These are phyloP conservation scores for Sinohyriopsis cumingii DNA, from an alignment of 2,888 invertebrate genomes.

Conservation along the genomic window DNA sequence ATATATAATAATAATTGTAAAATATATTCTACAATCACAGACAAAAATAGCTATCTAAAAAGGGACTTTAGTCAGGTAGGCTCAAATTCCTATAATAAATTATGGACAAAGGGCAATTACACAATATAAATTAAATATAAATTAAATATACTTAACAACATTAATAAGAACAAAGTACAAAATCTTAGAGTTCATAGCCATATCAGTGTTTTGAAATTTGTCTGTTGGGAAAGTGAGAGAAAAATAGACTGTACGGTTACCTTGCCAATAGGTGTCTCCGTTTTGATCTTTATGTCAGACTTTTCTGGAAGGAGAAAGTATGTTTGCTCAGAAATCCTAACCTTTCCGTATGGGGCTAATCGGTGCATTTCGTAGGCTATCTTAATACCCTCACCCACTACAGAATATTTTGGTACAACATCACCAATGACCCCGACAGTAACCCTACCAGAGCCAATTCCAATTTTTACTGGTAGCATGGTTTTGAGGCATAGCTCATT, in stretches of 20 bases:
- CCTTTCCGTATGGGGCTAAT: constrained; percentile 24
- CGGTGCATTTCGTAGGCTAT: constrained; percentile 33
- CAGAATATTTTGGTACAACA: constrained; percentile 37
- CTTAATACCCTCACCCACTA: constrained; percentile 44
- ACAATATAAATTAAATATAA: too few species aligned
- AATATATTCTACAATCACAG: too few species aligned
- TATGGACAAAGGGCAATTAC: too few species aligned
- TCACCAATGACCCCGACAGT: constrained; percentile 46
- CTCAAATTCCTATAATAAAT: too few species aligned
- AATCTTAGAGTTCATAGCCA: too few species aligned
- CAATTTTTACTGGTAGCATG: constrained; percentile 15
- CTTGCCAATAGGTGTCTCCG: constrained; percentile 17
- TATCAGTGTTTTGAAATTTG: too few species aligned
- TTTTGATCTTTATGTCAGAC: constrained; percentile 16
- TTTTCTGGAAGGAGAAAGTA: constrained; percentile 28
- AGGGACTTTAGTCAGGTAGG: too few species aligned
- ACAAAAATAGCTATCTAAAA: too few species aligned
- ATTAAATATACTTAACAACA: too few species aligned
- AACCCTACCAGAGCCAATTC: constrained; percentile 35
- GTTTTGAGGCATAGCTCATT: constrained; percentile 19
- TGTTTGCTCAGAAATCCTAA: constrained; percentile 33
- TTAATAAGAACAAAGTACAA: too few species aligned
- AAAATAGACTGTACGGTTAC: constrained; percentile 7
- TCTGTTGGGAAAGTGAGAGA: background rate
- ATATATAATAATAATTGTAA: too few species aligned